Evolutionary conservation across 2,797 vertebrate genomes (phyloP), one percentile per base, ranked within the genome.

Genomic region (Clarias fuscus): DNA sequence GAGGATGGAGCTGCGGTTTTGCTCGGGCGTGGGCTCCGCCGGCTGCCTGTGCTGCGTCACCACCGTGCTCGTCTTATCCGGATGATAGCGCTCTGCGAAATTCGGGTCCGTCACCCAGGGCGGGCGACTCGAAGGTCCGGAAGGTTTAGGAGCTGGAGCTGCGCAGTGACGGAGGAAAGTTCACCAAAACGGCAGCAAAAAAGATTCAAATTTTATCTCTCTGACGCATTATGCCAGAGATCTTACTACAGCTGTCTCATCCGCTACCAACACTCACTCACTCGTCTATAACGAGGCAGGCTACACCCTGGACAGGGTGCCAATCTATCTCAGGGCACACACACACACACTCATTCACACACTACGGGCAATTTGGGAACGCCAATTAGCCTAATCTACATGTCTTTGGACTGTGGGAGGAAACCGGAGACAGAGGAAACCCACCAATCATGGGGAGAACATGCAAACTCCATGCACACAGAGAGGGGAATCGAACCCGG

Each of bases 1-100:
- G 88, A 99, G 91, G 33, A 99, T 99, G 92, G 98, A 99, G 94
- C 95, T 98, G 91, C 98, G 98, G 96, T 95, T 99, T 95, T 99
- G 95, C 95, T 97, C 96, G 2, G 98, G 98, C 0, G 98, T 99
- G 0, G 95, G 98, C 0, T 96, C 96, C 88, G 95, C 97, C 0
- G 96, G 97, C 94, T 99, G 97, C 92, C 94, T 96, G 93, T 99
- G 97, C 92, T 97, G 97, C 87, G 97, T 99, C 95, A 99, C 91
- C 20, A 99, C 96, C 0, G 97, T 99, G 93, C 97, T 99, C 0
- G 97, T 98, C 93, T 98, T 99, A 92, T 99, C 97, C 0, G 98
- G 98, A 40, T 94, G 97, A 0, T 97, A 99, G 79, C 98, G 97
- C 83, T 99, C 96, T 0, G 98, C 98, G 0, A 99, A 99, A 0